A percentile compares a stretch with the other conserved stretches of the same genome.
These are phyloP conservation scores for Deilephila porcellus DNA, from an alignment of 2,888 invertebrate genomes.

Conservation along the genomic window DNA sequence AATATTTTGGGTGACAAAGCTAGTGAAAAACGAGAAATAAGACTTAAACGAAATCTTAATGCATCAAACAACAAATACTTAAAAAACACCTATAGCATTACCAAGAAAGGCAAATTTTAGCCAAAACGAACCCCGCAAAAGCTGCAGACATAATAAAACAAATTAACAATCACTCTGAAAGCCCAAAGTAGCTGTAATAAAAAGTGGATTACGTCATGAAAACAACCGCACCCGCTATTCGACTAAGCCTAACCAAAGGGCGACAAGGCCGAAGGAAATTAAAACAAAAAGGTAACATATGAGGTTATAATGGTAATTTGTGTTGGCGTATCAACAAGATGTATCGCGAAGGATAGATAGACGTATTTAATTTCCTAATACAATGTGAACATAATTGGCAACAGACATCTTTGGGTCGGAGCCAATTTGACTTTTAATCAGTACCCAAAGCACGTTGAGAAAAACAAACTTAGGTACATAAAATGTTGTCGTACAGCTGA, in stretches of 20 bases:
- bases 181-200: slow-evolving; percentile 43
- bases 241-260: slow-evolving; percentile 31
- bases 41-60: too few species aligned
- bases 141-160: slow-evolving; percentile 16
- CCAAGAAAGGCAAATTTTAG: not conserved
- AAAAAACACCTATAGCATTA: not conserved
- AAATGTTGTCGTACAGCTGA: not conserved
- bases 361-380: slow-evolving; percentile 20
- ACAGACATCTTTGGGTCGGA: not conserved
- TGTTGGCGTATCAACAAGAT: slow-evolving; percentile 21
- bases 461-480: not conserved
- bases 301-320: slow-evolving; percentile 16
- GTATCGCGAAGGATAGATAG: slow-evolving; percentile 17
- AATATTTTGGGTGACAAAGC: too few species aligned
- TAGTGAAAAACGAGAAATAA: too few species aligned
- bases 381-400: slow-evolving; percentile 21
- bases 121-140: slow-evolving; percentile 3
- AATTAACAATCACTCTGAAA: slow-evolving; percentile 19
- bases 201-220: slow-evolving; percentile 52
- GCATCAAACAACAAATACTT: too few species aligned
- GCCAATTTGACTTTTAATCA: not conserved
- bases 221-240: slow-evolving; percentile 40
- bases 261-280: slow-evolving; percentile 46
- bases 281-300: slow-evolving; percentile 31
- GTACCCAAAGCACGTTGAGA: not conserved